Percentiles rank a stretch among this genome's conserved stretches.
Evolutionary conservation across 2,888 invertebrate species (phyloP).

Genomic region (Clanis bilineata): DNA sequence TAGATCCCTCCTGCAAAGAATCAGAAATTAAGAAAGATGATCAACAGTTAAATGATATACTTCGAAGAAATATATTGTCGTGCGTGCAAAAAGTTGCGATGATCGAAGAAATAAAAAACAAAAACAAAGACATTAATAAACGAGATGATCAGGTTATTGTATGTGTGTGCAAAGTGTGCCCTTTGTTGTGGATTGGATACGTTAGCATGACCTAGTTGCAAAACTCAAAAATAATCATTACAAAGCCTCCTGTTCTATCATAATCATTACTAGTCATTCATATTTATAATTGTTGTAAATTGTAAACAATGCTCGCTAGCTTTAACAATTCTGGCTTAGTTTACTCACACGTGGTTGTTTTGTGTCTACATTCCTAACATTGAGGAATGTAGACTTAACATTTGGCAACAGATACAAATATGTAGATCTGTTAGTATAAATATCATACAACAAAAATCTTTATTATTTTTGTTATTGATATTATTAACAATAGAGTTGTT

Average conservation of each 20-base stretch:
- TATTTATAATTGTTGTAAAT: conserved; percentile 27
- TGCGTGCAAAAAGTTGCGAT: conserved; percentile 73
- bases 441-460: conserved; percentile 4
- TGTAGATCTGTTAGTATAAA: neutral
- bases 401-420: conserved; percentile 7
- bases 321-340: conserved; percentile 35
- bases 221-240: conserved; percentile 35
- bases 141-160: conserved; percentile 64
- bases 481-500: conserved; percentile 17
- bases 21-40: conserved; percentile 49
- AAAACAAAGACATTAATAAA: conserved; percentile 48
- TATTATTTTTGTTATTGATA: conserved; percentile 10
- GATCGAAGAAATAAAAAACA: conserved; percentile 71
- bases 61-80: conserved; percentile 69
- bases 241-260: conserved; percentile 19
- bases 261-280: conserved; percentile 20
- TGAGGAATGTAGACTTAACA: conserved; percentile 9
- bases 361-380: conserved; percentile 12
- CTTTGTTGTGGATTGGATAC: conserved; percentile 51
- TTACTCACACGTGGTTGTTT: conserved; percentile 28
- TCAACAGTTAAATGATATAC: conserved; percentile 58
- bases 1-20: conserved; percentile 33
- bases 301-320: conserved; percentile 33
- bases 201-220: conserved; percentile 50
- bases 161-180: conserved; percentile 58